Evolutionary conservation across 2,797 vertebrate genomes (phyloP).

Genomic region (Poecilia gillii): DNA sequence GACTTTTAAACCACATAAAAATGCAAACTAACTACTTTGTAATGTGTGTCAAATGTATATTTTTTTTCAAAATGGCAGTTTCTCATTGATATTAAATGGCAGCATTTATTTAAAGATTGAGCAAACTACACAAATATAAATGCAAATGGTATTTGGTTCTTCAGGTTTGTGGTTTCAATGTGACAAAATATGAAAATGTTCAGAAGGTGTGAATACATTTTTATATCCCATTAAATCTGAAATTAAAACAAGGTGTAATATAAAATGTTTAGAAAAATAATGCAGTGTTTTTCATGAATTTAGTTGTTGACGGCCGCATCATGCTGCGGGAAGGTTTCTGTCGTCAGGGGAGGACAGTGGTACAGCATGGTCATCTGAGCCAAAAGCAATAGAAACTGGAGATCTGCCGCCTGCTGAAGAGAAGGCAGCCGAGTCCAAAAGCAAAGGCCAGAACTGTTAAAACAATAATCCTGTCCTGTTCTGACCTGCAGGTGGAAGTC

Average conservation of each 20-base stretch:
- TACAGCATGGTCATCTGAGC: neutral
- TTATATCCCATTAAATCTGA: too few species aligned
- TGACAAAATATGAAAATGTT: neutral
- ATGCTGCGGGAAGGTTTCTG: neutral
- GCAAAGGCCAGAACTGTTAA: slow-evolving; percentile 42
- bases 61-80: too few species aligned
- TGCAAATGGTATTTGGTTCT: neutral
- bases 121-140: too few species aligned
- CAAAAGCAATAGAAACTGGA: slow-evolving; percentile 8
- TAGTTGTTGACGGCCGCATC: neutral
- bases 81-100: too few species aligned
- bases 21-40: too few species aligned
- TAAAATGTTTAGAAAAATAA: neutral
- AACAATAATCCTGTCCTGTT: slow-evolving; percentile 68
- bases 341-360: neutral
- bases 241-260: neutral
- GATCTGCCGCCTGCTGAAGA: neutral
- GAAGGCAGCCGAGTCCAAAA: neutral
- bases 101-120: too few species aligned
- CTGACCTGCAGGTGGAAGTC: slow-evolving; percentile 54
- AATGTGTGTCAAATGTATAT: too few species aligned
- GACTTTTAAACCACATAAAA: too few species aligned
- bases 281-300: neutral
- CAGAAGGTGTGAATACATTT: neutral
- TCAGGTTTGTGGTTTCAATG: neutral